These are phyloP conservation scores for Microplitis demolitor DNA, from an alignment of 1,140 invertebrate genomes.

Conservation along the genomic window DNA sequence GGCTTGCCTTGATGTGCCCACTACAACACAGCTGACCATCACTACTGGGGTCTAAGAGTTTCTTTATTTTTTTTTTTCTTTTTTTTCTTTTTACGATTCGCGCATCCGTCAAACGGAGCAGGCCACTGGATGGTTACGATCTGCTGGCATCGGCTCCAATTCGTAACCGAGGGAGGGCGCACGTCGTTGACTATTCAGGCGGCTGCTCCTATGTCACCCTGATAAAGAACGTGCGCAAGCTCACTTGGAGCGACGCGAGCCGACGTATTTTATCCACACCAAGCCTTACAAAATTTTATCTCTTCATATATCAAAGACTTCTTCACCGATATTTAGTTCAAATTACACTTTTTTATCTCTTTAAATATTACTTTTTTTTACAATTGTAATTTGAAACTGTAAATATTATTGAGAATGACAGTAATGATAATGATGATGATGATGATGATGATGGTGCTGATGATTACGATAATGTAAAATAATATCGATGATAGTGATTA, in stretches of 20 bases:
- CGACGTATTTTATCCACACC: too few relatives aligned
- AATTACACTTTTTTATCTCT: too few relatives aligned
- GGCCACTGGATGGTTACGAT: slow-evolving; percentile 46
- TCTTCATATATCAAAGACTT: too few relatives aligned
- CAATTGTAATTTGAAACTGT: too few relatives aligned
- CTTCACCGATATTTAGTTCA: too few relatives aligned
- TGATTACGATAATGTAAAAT: too few relatives aligned
- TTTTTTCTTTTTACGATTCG: slow-evolving; percentile 25
- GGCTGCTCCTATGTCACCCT: slow-evolving; percentile 26
- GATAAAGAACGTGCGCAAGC: slow-evolving; percentile 46
- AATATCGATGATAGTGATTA: too few relatives aligned
- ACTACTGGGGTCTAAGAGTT: slow-evolving; percentile 26
- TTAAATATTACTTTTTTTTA: too few relatives aligned
- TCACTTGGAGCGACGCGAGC: slow-evolving; percentile 28
- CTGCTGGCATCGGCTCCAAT: not conserved
- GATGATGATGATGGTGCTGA: too few relatives aligned
- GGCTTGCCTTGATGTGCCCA: slow-evolving; percentile 30
- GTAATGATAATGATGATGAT: too few relatives aligned
- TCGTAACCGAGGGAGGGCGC: slow-evolving; percentile 22
- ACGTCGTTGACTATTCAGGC: slow-evolving; percentile 29
- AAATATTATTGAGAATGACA: too few relatives aligned
- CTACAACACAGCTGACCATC: slow-evolving; percentile 39
- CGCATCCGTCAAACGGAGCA: slow-evolving; percentile 52
- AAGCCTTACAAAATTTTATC: too few relatives aligned
- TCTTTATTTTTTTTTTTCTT: not conserved